phyloP scores from a whole-genome alignment of 2,888 invertebrate genomes.

The Scaptomyza cyrtandrae region DNA sequence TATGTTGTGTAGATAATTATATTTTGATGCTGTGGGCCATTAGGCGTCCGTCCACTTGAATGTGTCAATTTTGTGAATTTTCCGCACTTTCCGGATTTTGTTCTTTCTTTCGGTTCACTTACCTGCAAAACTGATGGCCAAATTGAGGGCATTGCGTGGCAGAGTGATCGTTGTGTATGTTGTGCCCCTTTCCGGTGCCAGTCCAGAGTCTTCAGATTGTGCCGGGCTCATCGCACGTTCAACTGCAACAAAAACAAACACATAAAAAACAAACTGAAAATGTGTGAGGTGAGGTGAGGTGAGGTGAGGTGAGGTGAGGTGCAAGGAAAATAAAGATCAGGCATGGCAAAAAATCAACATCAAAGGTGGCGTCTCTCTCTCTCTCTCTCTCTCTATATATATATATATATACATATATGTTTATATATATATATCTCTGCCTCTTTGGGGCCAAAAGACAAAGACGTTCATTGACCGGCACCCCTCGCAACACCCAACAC shows the following conservation, averaged over 20 bases:
- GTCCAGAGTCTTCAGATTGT: constrained; percentile 84
- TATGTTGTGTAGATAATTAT: neutral
- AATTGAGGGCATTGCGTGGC: constrained; percentile 83
- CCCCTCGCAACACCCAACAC: too few species aligned
- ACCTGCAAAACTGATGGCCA: constrained; percentile 85
- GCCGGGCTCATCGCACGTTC: constrained; percentile 85
- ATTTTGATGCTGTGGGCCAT: constrained; percentile 10
- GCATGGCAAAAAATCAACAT: constrained; percentile 50
- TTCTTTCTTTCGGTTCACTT: constrained; percentile 36
- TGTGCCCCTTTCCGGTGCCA: constrained; percentile 84
- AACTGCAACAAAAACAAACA: constrained; percentile 69
- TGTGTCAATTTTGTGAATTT: constrained; percentile 20
- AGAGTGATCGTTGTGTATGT: constrained; percentile 85
- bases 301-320: too few species aligned
- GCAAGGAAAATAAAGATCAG: constrained; percentile 11
- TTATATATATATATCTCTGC: too few species aligned
- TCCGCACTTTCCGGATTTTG: too few species aligned
- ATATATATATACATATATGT: too few species aligned
- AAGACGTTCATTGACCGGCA: too few species aligned
- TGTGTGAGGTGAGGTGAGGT: too few species aligned
- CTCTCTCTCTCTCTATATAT: neutral
- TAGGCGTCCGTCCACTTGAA: constrained; percentile 14
- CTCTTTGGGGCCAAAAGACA: neutral
- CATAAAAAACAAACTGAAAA: neutral
- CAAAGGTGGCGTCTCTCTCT: constrained; percentile 55